Base-by-base conservation (phyloP, 1,140 invertebrate genomes). In the Atta texana region DNA sequence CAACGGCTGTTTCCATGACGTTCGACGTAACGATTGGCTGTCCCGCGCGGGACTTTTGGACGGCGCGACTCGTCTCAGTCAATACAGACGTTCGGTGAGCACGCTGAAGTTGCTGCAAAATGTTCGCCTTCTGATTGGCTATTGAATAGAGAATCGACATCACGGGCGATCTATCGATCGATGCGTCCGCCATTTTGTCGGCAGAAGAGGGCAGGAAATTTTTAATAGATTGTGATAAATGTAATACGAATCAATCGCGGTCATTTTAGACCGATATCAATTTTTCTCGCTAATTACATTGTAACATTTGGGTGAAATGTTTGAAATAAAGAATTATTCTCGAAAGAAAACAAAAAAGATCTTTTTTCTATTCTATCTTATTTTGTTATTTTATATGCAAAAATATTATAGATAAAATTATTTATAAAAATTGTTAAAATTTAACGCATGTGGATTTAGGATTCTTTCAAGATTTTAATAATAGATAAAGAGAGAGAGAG, bases 151-250 rank as follows among this genome's bases (percentile, higher is more conserved):
- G 59, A 77, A 77, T 55, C 61, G 57, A 44, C 16, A 5, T 77
- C 16, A n/a, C 59, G 18, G 1, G 14, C 59, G 69, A 66, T 24
- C 18, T 21, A 18, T 51, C 24, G 39, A 69, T n/a, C 24, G 8
- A 49, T 4, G 39, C 21, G 16, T 34, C 24, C 10, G 18, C 59
- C 76, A 78, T 78, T 66, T 78, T 78, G 61, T 78, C 57, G 57
- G 57, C 53, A 5, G 34, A 24, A 51, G 18, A 18, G 18, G n/a
- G 4, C 28, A 80, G 4, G 14, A 34, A 21, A 39, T 71, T 69
- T 69, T 69, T 69, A 28, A 57, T 12, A 34, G 31, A 61, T 80
- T 55, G n/a, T 53, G 10, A 64, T 68, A 24, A 34, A 81, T 34
- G 28, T 69, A 68, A 51, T 55, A 69, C 49, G 16, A 80, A 69